These are phyloP conservation scores for Julus scanicus DNA, from an alignment of 2,888 invertebrate genomes.

Conservation along the genomic window DNA sequence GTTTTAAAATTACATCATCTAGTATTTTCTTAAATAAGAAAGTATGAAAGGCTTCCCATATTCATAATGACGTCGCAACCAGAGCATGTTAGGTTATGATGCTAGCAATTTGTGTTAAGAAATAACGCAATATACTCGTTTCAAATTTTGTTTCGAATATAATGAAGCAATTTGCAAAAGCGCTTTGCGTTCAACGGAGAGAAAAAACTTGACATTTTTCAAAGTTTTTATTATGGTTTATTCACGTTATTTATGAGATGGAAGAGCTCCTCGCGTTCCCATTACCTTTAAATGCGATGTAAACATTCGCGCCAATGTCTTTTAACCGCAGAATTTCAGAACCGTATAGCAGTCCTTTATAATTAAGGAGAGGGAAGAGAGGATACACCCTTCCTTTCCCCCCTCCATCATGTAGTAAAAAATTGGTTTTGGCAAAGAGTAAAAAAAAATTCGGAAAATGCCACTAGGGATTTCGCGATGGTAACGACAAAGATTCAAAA, in stretches of 20 bases:
- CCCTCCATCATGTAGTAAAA: background rate
- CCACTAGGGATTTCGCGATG: background rate
- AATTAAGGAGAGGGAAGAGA: background rate
- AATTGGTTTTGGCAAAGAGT: background rate
- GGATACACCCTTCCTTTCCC: background rate
- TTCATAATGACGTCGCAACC: too few relatives aligned
- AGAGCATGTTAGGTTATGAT: background rate
- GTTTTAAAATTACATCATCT: too few relatives aligned
- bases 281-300: conserved; percentile 12
- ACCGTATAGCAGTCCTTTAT: background rate
- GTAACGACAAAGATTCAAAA: background rate
- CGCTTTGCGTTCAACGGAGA: background rate
- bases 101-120: too few relatives aligned
- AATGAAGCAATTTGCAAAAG: conserved; percentile 15
- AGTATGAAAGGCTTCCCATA: too few relatives aligned
- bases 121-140: too few relatives aligned
- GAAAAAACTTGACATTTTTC: background rate
- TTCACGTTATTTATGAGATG: background rate
- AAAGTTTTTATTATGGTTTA: conserved; percentile 21
- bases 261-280: conserved; percentile 8
- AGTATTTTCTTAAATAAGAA: too few relatives aligned
- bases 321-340: conserved; percentile 5
- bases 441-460: background rate
- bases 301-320: conserved; percentile 9
- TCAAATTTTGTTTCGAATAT: background rate